phyloP scores from a whole-genome alignment of 2,113 vertebrate genomes.

The Pyxicephalus adspersus region DNA sequence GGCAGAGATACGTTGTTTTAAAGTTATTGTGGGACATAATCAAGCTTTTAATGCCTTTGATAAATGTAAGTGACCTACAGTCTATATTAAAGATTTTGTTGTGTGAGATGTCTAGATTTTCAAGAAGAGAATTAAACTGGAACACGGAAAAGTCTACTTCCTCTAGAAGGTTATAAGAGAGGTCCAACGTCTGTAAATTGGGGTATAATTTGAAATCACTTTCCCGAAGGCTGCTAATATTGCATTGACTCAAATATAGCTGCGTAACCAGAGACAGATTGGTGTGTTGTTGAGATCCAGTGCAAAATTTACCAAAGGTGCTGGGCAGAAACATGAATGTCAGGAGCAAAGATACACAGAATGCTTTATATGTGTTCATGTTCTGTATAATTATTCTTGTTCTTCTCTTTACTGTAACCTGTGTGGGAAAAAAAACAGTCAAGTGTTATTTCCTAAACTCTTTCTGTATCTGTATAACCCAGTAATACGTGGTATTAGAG shows the following conservation, averaged over 20 bases:
- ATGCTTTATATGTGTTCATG: neutral
- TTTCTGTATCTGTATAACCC: too few relatives aligned
- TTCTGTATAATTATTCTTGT: neutral
- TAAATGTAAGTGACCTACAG: constrained; percentile 57
- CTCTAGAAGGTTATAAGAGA: constrained; percentile 80
- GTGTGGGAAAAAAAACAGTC: neutral
- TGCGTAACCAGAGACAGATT: constrained; percentile 33
- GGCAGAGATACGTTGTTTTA: constrained; percentile 71
- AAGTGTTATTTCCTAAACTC: too few relatives aligned
- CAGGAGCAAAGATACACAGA: neutral
- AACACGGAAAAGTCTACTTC: constrained; percentile 73
- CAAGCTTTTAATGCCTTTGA: constrained; percentile 69
- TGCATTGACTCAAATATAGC: constrained; percentile 80
- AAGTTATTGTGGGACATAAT: constrained; percentile 82
- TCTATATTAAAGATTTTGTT: constrained; percentile 76
- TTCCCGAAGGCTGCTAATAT: constrained; percentile 68
- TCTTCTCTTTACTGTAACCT: neutral
- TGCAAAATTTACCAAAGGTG: neutral
- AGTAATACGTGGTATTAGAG: too few relatives aligned
- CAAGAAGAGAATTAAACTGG: constrained; percentile 69
- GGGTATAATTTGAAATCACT: constrained; percentile 69
- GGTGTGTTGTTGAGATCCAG: neutral
- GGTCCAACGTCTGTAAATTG: constrained; percentile 74
- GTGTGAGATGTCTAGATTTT: constrained; percentile 83
- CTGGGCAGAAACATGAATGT: neutral